These are phyloP conservation scores for Crioceris asparagi DNA, from an alignment of 2,888 invertebrate genomes.

Conservation along the genomic window DNA sequence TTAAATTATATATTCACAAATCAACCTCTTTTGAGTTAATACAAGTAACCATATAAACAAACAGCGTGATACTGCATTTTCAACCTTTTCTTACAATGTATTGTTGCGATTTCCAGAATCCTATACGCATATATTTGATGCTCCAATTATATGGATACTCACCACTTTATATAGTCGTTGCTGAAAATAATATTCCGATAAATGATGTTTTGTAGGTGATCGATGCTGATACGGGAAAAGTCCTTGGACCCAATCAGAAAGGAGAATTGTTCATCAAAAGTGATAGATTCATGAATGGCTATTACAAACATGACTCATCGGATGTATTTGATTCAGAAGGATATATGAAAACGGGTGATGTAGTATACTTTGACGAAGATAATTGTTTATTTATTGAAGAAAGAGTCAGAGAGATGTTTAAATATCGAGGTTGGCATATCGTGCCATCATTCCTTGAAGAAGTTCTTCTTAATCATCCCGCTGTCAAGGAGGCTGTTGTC, in stretches of 20 bases:
- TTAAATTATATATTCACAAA: too few relatives aligned
- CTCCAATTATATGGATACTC: too few relatives aligned
- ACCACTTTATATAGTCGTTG: too few relatives aligned
- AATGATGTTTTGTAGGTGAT: slow-evolving; percentile 33
- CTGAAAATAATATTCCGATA: not conserved
- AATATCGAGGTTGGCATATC: slow-evolving; percentile 40
- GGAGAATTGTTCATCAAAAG: slow-evolving; percentile 45
- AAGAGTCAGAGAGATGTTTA: slow-evolving; percentile 40
- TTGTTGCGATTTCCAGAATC: too few relatives aligned
- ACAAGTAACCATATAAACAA: too few relatives aligned
- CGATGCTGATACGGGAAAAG: slow-evolving; percentile 37
- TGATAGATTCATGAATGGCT: slow-evolving; percentile 33
- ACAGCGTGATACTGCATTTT: too few relatives aligned
- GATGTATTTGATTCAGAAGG: slow-evolving; percentile 35
- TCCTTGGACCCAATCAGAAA: slow-evolving; percentile 37
- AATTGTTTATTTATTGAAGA: slow-evolving; percentile 39
- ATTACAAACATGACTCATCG: slow-evolving; percentile 38
- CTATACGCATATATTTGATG: too few relatives aligned
- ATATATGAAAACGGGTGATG: slow-evolving; percentile 42
- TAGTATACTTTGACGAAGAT: slow-evolving; percentile 39
- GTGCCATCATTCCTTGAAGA: slow-evolving; percentile 74
- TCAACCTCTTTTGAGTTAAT: too few relatives aligned
- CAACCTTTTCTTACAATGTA: too few relatives aligned
- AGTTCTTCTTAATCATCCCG: slow-evolving; percentile 55
- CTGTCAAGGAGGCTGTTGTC: slow-evolving; percentile 67